Evolutionary conservation across 1,140 invertebrate species (phyloP).

Genomic region (Drosophila lowei): DNA sequence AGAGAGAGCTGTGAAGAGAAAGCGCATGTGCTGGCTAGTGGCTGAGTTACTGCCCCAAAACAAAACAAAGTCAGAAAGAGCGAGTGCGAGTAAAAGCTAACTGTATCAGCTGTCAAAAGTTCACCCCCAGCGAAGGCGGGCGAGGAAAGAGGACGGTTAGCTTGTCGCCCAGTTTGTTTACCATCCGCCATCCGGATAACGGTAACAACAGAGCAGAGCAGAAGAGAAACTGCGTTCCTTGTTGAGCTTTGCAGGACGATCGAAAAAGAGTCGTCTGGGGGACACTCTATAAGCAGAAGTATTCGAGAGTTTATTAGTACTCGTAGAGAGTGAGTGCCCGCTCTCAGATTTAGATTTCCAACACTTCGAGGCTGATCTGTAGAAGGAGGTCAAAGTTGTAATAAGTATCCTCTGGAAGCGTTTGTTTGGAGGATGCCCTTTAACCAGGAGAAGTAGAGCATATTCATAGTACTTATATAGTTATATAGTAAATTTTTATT

Average conservation of each 20-base stretch:
- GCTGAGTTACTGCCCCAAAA: conserved; percentile 58
- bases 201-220: conserved; percentile 10
- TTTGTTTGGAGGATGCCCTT: conserved; percentile 1
- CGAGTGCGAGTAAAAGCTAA: conserved; percentile 52
- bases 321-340: too few relatives aligned
- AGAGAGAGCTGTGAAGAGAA: conserved; percentile 15
- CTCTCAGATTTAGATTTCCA: too few relatives aligned
- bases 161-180: conserved; percentile 57
- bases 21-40: conserved; percentile 60
- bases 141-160: background rate
- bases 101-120: conserved; percentile 63
- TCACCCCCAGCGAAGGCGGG: conserved; percentile 9
- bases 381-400: too few relatives aligned
- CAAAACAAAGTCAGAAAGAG: conserved; percentile 62
- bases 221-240: conserved; percentile 5
- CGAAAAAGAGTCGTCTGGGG: background rate
- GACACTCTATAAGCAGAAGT: background rate
- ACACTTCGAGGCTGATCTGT: too few relatives aligned
- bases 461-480: background rate
- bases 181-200: conserved; percentile 25
- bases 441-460: background rate
- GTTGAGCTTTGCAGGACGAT: conserved; percentile 26
- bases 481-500: conserved; percentile 75
- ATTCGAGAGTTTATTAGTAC: too few relatives aligned
- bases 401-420: too few relatives aligned